Conservation (phyloP, 2,113 vertebrate genomes). For the Xenus cinereus region DNA sequence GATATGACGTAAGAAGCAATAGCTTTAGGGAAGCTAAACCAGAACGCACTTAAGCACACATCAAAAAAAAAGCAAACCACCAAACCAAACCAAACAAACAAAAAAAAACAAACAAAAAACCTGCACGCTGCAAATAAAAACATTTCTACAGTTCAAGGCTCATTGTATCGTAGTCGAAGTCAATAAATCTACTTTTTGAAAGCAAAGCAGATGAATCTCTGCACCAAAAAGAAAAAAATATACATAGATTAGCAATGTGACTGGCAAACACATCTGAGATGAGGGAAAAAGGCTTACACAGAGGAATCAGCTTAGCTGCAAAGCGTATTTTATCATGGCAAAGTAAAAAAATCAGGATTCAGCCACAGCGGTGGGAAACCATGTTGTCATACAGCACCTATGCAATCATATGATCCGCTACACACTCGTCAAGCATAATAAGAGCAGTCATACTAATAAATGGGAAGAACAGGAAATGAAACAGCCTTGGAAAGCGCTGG, state of each 20-base stretch:
- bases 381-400: conserved; percentile 69
- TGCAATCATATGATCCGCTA: conserved; percentile 32
- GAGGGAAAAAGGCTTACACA: conserved; percentile 72
- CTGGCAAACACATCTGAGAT: conserved; percentile 87
- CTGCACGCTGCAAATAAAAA: conserved; percentile 69
- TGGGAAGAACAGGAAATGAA: conserved; percentile 59
- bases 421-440: conserved; percentile 63
- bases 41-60: conserved; percentile 69
- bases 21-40: conserved; percentile 70
- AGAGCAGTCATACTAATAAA: conserved; percentile 55
- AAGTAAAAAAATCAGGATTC: conserved; percentile 65
- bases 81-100: background rate
- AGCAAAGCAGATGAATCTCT: conserved; percentile 78
- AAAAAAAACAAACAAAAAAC: background rate
- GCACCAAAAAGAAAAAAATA: conserved; percentile 71
- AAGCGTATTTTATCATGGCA: conserved; percentile 77
- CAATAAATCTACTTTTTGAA: conserved; percentile 58
- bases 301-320: conserved; percentile 77
- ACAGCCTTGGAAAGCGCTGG: conserved; percentile 63
- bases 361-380: conserved; percentile 69
- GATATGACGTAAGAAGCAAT: conserved; percentile 64
- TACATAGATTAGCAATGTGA: conserved; percentile 85
- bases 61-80: background rate
- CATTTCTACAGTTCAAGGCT: conserved; percentile 57
- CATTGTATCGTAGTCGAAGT: conserved; percentile 60